phyloP scores from a whole-genome alignment of 1,140 invertebrate species.

The Conus ventricosus region DNA sequence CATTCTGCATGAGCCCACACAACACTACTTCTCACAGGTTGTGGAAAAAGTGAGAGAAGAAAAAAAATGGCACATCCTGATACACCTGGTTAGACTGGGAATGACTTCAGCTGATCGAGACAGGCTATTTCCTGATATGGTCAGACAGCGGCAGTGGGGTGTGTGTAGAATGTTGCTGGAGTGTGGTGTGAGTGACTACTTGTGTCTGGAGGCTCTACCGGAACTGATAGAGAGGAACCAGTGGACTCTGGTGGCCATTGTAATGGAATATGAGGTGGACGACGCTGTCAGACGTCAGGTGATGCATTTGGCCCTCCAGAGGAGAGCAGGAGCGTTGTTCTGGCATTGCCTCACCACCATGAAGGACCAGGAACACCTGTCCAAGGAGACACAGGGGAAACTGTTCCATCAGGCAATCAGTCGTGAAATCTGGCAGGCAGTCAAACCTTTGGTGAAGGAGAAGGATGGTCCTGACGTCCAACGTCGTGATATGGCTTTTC shows the following conservation, averaged over 20 bases:
- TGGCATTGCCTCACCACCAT: not conserved
- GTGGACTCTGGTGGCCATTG: not conserved
- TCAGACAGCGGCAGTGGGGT: not conserved
- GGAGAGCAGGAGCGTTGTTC: not conserved
- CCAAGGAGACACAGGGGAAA: not conserved
- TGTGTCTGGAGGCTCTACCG: not conserved
- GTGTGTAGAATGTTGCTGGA: slow-evolving; percentile 10
- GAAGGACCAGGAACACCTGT: not conserved
- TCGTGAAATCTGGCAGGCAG: not conserved
- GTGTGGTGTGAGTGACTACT: not conserved
- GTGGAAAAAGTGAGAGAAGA: not conserved
- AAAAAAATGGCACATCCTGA: not conserved
- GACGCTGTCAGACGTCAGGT: not conserved
- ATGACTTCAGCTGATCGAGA: not conserved
- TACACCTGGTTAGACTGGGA: not conserved
- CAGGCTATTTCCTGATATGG: not conserved
- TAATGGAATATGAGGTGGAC: not conserved
- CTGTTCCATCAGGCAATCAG: not conserved
- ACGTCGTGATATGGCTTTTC: not conserved
- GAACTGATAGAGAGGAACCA: not conserved
- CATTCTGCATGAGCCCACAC: not conserved
- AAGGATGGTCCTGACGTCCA: not conserved
- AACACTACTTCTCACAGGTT: not conserved
- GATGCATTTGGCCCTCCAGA: not conserved
- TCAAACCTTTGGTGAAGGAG: not conserved